Conservation (phyloP, 2,888 invertebrate genomes). For the Oscheius myriophilus region DNA sequence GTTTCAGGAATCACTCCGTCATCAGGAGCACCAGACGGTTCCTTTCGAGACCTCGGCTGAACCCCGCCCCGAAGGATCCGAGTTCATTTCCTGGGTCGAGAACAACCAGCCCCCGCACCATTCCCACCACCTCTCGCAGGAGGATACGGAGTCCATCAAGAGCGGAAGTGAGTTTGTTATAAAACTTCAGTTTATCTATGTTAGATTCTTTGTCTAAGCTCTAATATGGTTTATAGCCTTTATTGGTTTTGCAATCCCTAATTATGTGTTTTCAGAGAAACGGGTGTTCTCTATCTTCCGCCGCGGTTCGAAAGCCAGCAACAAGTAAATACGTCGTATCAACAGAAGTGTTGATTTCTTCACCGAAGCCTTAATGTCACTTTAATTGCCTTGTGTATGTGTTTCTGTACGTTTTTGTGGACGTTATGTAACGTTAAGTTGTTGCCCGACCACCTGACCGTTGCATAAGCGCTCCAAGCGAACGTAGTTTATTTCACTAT, state of each 20-base stretch:
- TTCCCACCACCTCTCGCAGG: slow-evolving; percentile 27
- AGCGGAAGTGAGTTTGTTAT: slow-evolving; percentile 22
- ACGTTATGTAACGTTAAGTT: too few species aligned
- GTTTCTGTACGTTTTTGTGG: too few species aligned
- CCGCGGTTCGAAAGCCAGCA: slow-evolving; percentile 25
- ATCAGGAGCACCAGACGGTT: slow-evolving; percentile 43
- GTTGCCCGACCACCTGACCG: too few species aligned
- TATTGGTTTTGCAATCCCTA: not conserved
- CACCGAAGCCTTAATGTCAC: too few species aligned
- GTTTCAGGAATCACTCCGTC: slow-evolving; percentile 43
- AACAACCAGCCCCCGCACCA: slow-evolving; percentile 31
- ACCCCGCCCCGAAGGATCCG: slow-evolving; percentile 31
- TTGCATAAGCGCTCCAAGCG: too few species aligned
- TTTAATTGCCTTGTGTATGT: too few species aligned
- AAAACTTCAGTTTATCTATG: too few species aligned
- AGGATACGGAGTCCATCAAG: slow-evolving; percentile 48
- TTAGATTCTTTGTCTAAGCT: too few species aligned
- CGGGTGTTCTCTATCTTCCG: slow-evolving; percentile 27
- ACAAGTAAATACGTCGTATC: slow-evolving; percentile 10
- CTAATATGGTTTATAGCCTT: too few species aligned
- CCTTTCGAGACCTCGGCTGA: slow-evolving; percentile 33
- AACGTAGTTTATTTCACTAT: too few species aligned
- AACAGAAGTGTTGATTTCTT: too few species aligned
- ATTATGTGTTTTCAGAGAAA: slow-evolving; percentile 16
- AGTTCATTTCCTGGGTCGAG: slow-evolving; percentile 55